Evolutionary conservation across 2,888 invertebrate genomes (phyloP).

Genomic region (Torymus auratus): DNA sequence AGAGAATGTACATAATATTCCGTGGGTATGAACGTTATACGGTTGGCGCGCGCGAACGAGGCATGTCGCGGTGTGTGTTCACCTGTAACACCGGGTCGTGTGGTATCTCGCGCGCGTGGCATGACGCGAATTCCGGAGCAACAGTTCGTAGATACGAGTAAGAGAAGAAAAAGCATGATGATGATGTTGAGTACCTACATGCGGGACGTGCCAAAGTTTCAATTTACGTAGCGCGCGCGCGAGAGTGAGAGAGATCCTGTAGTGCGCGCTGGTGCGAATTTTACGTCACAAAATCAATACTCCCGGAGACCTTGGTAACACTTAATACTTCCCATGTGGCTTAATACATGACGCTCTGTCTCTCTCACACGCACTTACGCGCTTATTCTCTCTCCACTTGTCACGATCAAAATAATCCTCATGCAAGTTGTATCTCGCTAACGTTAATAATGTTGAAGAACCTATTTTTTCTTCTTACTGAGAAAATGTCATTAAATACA

Average conservation of each 20-base stretch:
- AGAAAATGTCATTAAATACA: background rate
- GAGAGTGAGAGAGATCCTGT: background rate
- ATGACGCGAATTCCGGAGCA: no score
- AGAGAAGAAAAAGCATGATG: conserved; percentile 4
- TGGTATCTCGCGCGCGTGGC: no score
- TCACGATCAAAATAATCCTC: background rate
- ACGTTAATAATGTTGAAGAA: no score
- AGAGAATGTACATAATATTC: background rate
- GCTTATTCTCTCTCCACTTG: no score
- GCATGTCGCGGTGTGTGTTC: conserved; percentile 5
- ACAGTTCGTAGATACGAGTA: no score
- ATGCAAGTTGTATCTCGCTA: background rate
- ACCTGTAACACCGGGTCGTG: no score
- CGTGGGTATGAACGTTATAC: conserved; percentile 14
- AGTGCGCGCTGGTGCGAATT: conserved; percentile 50
- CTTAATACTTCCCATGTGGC: conserved; percentile 35
- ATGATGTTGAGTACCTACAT: no score
- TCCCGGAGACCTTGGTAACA: conserved; percentile 58
- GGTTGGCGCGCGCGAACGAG: conserved; percentile 14
- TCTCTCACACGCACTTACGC: no score
- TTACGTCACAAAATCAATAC: conserved; percentile 65
- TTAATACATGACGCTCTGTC: background rate
- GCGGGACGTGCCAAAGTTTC: no score
- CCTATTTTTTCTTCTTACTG: background rate
- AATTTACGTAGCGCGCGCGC: no score